A percentile compares a stretch with the other conserved stretches of the same genome.
Conservation (phyloP, 2,113 vertebrate genomes). For the Dipodomys ordii region DNA sequence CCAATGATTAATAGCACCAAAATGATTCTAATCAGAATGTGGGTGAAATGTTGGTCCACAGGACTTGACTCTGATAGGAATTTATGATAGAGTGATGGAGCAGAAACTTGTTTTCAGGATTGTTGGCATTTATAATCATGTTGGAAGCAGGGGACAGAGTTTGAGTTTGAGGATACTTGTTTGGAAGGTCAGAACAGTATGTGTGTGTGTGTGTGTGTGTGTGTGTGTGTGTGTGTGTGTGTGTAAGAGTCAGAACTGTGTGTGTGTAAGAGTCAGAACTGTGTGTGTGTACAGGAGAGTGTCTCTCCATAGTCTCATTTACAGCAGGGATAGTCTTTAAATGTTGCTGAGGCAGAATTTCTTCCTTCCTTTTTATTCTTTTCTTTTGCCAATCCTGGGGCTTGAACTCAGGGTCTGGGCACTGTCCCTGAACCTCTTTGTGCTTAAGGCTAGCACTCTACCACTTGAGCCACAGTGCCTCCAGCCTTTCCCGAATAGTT, state of each 20-base stretch:
- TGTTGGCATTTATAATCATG: neutral
- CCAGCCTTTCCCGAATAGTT: too few relatives aligned
- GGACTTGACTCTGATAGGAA: slow-evolving; percentile 22
- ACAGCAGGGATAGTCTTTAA: neutral
- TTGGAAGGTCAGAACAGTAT: neutral
- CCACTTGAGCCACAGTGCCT: too few relatives aligned
- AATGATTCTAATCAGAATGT: slow-evolving; percentile 6
- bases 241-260: too few relatives aligned
- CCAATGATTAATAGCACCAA: neutral
- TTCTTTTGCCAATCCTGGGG: too few relatives aligned
- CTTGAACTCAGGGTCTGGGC: too few relatives aligned
- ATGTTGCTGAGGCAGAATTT: neutral
- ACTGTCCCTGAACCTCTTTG: too few relatives aligned
- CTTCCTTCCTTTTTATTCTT: neutral
- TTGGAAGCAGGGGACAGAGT: neutral
- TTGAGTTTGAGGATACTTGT: neutral
- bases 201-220: neutral
- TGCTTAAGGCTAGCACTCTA: too few relatives aligned
- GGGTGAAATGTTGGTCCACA: slow-evolving; percentile 6
- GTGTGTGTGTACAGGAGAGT: neutral
- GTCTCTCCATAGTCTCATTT: neutral
- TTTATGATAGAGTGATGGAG: neutral
- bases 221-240: neutral
- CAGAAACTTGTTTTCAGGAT: neutral
- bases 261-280: too few relatives aligned